Percentiles rank a stretch among this genome's conserved stretches.
phyloP scores from a whole-genome alignment of 2,888 invertebrate genomes.

The Heliconius sara region DNA sequence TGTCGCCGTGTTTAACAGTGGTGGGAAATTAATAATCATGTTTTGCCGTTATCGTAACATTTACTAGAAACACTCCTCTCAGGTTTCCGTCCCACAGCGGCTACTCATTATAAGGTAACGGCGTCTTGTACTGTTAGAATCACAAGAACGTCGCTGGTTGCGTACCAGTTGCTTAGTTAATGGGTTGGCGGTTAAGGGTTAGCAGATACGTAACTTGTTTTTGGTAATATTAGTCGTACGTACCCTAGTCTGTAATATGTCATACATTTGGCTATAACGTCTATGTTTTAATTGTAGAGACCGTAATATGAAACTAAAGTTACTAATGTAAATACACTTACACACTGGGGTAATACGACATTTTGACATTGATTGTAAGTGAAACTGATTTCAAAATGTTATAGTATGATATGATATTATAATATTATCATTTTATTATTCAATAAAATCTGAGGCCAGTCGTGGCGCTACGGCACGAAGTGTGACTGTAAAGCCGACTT shows the following conservation, averaged over 20 bases:
- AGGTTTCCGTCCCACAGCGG: constrained; percentile 46
- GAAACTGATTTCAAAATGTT: background rate
- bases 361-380: constrained; percentile 7
- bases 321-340: background rate
- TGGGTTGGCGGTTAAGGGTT: constrained; percentile 41
- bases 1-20: constrained; percentile 21
- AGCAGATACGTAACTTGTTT: constrained; percentile 26
- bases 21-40: constrained; percentile 34
- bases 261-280: background rate
- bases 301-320: background rate
- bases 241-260: background rate
- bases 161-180: constrained; percentile 41
- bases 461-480: too few relatives aligned
- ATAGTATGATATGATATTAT: background rate
- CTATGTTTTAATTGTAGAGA: background rate
- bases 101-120: constrained; percentile 46
- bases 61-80: constrained; percentile 46
- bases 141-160: constrained; percentile 33
- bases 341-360: background rate
- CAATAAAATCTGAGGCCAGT: too few relatives aligned
- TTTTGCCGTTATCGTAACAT: constrained; percentile 41
- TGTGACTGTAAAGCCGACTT: too few relatives aligned
- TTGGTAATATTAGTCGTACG: background rate
- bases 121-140: constrained; percentile 46
- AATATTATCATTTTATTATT: background rate